Conservation (phyloP, 2,113 vertebrate species). For the Melierax canorus region DNA sequence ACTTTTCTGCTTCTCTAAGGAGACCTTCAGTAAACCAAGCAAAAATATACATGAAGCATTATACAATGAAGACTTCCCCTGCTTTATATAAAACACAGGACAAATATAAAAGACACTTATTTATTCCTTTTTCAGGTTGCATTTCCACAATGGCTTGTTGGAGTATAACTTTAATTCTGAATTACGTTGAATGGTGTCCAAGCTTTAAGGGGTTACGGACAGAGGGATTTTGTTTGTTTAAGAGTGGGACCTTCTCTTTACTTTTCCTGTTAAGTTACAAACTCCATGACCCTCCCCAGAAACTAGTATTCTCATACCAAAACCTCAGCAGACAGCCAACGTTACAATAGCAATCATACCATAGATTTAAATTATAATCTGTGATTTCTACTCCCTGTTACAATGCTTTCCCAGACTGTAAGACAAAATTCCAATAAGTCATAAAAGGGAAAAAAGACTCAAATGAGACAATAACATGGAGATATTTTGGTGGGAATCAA, state of each 20-base stretch:
- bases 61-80: not conserved
- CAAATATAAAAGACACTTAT: not conserved
- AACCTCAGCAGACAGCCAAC: not conserved
- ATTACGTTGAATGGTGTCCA: not conserved
- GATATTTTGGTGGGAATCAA: not conserved
- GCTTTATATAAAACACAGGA: not conserved
- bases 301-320: not conserved
- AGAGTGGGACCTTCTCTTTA: not conserved
- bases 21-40: not conserved
- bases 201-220: not conserved
- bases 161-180: not conserved
- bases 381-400: not conserved
- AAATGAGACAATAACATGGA: not conserved
- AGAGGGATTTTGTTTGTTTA: not conserved
- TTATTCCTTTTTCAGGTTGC: not conserved
- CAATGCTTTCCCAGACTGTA: not conserved
- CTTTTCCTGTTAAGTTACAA: conserved; percentile 2
- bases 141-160: not conserved
- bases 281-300: not conserved
- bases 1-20: not conserved
- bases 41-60: not conserved
- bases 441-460: not conserved
- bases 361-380: not conserved
- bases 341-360: not conserved
- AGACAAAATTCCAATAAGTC: not conserved